Base-by-base conservation (phyloP, 1,140 invertebrate species). In the Drosophila tsacasi region DNA sequence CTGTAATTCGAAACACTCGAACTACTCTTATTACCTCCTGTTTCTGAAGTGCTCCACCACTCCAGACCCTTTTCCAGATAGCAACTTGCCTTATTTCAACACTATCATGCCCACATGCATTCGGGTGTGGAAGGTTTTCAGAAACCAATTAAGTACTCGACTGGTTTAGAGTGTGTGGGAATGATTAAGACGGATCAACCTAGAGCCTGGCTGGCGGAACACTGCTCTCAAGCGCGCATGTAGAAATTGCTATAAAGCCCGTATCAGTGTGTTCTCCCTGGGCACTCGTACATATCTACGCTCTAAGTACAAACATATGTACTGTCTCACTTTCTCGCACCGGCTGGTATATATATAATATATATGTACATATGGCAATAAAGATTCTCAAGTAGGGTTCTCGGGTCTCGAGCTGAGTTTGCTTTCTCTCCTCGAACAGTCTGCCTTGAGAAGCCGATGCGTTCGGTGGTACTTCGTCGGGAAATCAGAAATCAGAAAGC, bases 331-430 rank as follows among this genome's bases (percentile, higher is more conserved):
- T 73, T 71, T 37, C 69, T 50, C 37, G 13, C 9, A 1, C 47
- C 50, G 50, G 6, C 19, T 21, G 12, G 13, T 35, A 15, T 44
- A 9, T n/a, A 54, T 44, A 13, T 9, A 32, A 8, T 30, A 30
- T 30, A 30, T n/a, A n/a, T n/a, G n/a, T 54, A 30, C 32, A 37
- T 35, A 63, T 54, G 40, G 67, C 66, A 52, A 55, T 62, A 55
- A 27, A 52, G 13, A 40, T 76, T 66, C 60, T 75, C 73, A 76
- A 76, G 73, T 66, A 65, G 71, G 54, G 54, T 39, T 57, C 54
- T 57, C 54, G 9, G 54, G 73, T 76, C 71, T 76, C 74, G 74
- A 76, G 74, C 71, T 76, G 74, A 76, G 74, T 76, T 75, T 76
- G 27, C 55, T 17, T 21, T 44, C 61, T 60, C 61, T 19, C 54